Evolutionary conservation across 2,113 vertebrate species (phyloP).

Genomic region (Pampusana beccarii): DNA sequence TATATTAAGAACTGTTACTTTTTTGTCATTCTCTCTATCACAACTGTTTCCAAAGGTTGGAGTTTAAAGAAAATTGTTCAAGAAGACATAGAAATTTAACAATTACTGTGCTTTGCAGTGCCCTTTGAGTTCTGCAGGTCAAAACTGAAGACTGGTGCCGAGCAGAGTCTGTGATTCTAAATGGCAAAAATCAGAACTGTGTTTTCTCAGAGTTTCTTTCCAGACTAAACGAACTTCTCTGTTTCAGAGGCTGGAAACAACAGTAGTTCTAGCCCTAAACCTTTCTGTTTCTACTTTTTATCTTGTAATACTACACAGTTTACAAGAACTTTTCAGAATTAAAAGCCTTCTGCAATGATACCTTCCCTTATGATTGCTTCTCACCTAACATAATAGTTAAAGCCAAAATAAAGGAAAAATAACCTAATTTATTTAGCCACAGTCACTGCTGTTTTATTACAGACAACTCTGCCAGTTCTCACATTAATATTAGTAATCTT

Average conservation of each 20-base stretch:
- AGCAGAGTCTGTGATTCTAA: conserved; percentile 5
- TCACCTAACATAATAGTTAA: neutral
- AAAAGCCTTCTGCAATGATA: neutral
- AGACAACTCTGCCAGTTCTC: neutral
- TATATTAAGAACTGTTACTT: neutral
- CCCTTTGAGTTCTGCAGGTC: conserved; percentile 24
- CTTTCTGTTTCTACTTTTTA: neutral
- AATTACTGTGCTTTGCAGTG: neutral
- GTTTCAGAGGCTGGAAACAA: neutral
- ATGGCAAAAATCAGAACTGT: neutral
- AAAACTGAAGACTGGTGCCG: neutral
- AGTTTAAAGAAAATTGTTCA: neutral
- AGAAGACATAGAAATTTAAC: conserved; percentile 31
- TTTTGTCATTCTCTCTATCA: neutral
- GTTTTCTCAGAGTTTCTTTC: conserved; percentile 4
- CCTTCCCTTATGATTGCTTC: neutral
- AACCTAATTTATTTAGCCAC: neutral
- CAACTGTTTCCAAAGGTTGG: neutral
- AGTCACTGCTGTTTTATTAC: neutral
- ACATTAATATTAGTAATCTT: neutral
- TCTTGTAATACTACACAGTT: neutral
- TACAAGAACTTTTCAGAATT: neutral
- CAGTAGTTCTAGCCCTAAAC: neutral
- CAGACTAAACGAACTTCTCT: neutral
- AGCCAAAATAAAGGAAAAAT: neutral